Conservation (phyloP, 2,888 invertebrate genomes). For the Nysson spinosus region DNA sequence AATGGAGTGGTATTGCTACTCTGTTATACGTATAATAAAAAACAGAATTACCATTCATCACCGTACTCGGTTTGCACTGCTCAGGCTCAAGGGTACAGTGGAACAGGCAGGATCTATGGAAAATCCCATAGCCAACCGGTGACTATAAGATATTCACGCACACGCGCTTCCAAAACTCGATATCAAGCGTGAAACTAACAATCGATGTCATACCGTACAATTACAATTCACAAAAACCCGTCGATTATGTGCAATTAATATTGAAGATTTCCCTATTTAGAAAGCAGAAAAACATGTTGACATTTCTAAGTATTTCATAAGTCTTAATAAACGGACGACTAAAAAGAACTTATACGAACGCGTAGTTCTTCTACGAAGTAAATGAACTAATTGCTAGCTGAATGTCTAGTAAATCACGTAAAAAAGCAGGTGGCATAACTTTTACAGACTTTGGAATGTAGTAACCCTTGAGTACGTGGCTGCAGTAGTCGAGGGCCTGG, state of each 20-base stretch:
- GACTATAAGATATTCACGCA: not conserved
- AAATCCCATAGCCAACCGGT: constrained; percentile 18
- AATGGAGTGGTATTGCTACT: not conserved
- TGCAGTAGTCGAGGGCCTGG: constrained; percentile 32
- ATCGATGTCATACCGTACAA: no score
- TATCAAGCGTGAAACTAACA: no score
- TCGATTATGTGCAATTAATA: not conserved
- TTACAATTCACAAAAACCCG: no score
- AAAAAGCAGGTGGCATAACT: no score
- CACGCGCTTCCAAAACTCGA: not conserved
- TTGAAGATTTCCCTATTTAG: no score
- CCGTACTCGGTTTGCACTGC: constrained; percentile 23
- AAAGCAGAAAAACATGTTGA: no score
- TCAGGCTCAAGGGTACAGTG: constrained; percentile 4
- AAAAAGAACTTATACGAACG: no score
- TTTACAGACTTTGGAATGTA: constrained; percentile 37
- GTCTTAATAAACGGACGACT: no score
- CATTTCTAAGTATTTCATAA: no score
- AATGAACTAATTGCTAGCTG: no score
- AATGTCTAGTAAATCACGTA: no score
- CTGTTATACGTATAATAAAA: constrained; percentile 8
- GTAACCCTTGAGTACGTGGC: constrained; percentile 23
- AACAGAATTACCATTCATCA: constrained; percentile 24
- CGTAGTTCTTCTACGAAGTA: no score
- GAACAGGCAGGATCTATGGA: constrained; percentile 13